Evolutionary conservation across 2,888 invertebrate species (phyloP), one percentile per base, ranked within the genome.

Genomic region (Acanthosepion pharaonis): DNA sequence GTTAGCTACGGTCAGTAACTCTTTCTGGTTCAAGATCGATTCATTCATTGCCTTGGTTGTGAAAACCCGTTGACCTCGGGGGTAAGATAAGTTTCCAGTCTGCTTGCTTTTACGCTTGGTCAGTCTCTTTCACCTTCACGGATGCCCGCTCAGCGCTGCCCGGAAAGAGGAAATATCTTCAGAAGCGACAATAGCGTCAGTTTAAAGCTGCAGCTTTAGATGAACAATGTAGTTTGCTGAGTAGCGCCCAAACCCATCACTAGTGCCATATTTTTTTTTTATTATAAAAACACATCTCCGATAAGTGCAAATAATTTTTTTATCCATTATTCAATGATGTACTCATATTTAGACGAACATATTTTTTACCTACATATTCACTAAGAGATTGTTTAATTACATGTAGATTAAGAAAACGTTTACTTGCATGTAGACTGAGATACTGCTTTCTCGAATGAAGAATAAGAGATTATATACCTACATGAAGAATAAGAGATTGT

Each of bases 21-120:
- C 11, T 78, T 33, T 23, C n/a, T 78, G 78, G 78, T n/a, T 78
- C 78, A n/a, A 78, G 78, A 78, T 78, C 78, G 78, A 78, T 78
- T 78, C n/a, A 15, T 78, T 78, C 78, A 0, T n/a, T 11, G n/a
- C n/a, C 11, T 33, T 78, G 78, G 78, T 33, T n/a, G 78, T 78
- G 78, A 78, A 78, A n/a, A 78, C 78, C 78, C n/a, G 78, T 78
- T 78, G 78, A 78, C 78, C 78, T n/a, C n/a, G 18, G 15, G 78
- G 78, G 78, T n/a, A 78, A 15, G 78, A 78, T 78, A n/a, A 78
- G 78, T 78, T 78, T 78, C 78, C 78, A 78, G 78, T 78, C 78
- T 78, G n/a, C n/a, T 33, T 78, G 78, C 15, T 78, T 18, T 78
- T 11, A 78, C 78, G 78, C 78, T 78, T 78, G 78, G n/a, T 33